phyloP scores from a whole-genome alignment of 2,113 vertebrate species.

The Illadopsis cleaveri region DNA sequence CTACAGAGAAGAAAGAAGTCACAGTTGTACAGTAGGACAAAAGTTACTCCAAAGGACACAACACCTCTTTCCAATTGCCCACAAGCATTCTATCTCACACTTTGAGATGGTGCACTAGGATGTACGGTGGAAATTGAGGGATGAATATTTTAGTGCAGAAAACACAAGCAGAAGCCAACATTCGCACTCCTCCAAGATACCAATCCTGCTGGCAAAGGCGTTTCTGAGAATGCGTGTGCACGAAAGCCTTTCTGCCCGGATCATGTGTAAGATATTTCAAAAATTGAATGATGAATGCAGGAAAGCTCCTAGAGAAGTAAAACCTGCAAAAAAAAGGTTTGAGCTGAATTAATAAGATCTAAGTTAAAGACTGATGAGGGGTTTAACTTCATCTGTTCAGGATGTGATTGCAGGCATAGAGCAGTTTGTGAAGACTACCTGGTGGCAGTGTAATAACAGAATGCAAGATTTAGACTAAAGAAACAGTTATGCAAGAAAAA shows the following conservation, averaged over 20 bases:
- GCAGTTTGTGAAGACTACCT: not conserved
- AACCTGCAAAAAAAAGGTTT: not conserved
- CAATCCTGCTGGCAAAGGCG: not conserved
- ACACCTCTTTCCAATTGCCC: not conserved
- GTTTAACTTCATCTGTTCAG: not conserved
- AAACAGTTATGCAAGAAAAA: not conserved
- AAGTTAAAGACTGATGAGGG: not conserved
- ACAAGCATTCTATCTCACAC: accelerated
- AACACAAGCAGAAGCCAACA: not conserved
- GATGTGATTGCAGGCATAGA: not conserved
- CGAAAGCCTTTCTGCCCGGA: not conserved
- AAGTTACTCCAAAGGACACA: not conserved
- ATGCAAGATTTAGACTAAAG: not conserved
- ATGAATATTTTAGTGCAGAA: not conserved
- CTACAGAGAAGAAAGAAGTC: not conserved
- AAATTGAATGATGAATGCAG: not conserved
- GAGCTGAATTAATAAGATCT: not conserved
- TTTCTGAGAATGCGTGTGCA: not conserved
- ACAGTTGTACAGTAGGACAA: not conserved
- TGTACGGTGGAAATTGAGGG: accelerated
- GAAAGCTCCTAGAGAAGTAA: not conserved
- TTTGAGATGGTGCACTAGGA: not conserved
- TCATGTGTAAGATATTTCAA: not conserved
- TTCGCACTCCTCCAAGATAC: not conserved
- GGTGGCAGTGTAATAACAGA: not conserved